Percentiles rank a stretch among this genome's conserved stretches.
phyloP scores from a whole-genome alignment of 92 coral and sea anemone genomes.

The Siderastrea siderea region DNA sequence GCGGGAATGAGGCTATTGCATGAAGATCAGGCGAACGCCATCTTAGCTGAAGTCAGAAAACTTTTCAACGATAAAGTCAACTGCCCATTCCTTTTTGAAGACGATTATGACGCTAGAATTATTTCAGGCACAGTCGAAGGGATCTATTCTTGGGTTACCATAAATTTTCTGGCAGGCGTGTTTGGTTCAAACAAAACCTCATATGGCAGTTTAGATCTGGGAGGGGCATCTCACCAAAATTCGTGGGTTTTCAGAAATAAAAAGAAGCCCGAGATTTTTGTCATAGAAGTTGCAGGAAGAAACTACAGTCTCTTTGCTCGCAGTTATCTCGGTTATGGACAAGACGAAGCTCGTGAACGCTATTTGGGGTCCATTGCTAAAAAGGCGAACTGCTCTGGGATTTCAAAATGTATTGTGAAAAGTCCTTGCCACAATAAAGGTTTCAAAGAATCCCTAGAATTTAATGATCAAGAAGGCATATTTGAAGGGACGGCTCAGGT shows the following conservation, averaged over 20 bases:
- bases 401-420: not conserved
- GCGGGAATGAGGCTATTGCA: slow-evolving; percentile 66
- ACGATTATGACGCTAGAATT: slow-evolving; percentile 22
- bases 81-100: slow-evolving; percentile 43
- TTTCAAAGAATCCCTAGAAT: not conserved
- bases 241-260: slow-evolving; percentile 23
- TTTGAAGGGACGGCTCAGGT: slow-evolving; percentile 8
- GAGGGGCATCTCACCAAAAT: slow-evolving; percentile 70
- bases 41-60: slow-evolving; percentile 33
- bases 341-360: slow-evolving; percentile 37
- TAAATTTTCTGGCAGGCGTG: slow-evolving; percentile 54
- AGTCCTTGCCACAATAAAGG: not conserved
- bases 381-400: not conserved
- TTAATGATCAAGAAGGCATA: slow-evolving; percentile 15
- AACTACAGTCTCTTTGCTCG: slow-evolving; percentile 30
- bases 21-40: slow-evolving; percentile 26
- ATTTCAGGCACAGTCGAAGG: slow-evolving; percentile 52
- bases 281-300: slow-evolving; percentile 21
- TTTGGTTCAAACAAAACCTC: slow-evolving; percentile 2
- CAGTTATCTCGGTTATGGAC: slow-evolving; percentile 66
- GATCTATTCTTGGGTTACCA: slow-evolving; percentile 17
- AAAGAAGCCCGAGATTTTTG: not conserved
- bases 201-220: slow-evolving; percentile 50
- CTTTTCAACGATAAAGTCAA: not conserved
- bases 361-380: slow-evolving; percentile 14